A percentile compares a stretch with the other conserved stretches of the same genome.
These are phyloP conservation scores for Sphenodon punctatus DNA, from an alignment of 2,797 vertebrate species.

Conservation along the genomic window DNA sequence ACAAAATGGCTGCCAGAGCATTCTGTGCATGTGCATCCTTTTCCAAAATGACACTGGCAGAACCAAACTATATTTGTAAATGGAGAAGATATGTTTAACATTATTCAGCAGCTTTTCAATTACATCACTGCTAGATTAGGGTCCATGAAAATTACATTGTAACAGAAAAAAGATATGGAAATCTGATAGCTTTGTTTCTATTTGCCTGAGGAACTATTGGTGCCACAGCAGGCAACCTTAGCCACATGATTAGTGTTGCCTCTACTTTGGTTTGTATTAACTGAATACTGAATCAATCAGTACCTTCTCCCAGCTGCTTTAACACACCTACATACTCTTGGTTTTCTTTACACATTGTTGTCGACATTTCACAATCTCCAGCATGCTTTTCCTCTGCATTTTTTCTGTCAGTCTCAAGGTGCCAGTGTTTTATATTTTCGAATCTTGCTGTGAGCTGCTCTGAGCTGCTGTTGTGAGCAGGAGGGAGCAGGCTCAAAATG, in stretches of 20 bases:
- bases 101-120: not conserved
- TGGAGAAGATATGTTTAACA: not conserved
- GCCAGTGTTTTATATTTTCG: not conserved
- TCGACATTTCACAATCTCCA: not conserved
- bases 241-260: not conserved
- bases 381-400: accelerated
- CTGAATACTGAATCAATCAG: not conserved
- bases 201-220: not conserved
- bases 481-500: no score
- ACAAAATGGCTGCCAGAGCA: no score
- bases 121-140: not conserved
- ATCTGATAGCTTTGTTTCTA: not conserved
- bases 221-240: not conserved
- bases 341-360: not conserved
- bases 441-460: no score
- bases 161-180: not conserved
- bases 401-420: not conserved
- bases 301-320: not conserved
- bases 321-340: not conserved
- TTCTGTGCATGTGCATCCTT: no score
- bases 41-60: no score
- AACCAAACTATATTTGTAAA: not conserved
- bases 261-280: not conserved
- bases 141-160: not conserved
- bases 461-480: no score